These are phyloP conservation scores for Tauraco erythrolophus DNA, from an alignment of 2,113 vertebrate species.

Conservation along the genomic window DNA sequence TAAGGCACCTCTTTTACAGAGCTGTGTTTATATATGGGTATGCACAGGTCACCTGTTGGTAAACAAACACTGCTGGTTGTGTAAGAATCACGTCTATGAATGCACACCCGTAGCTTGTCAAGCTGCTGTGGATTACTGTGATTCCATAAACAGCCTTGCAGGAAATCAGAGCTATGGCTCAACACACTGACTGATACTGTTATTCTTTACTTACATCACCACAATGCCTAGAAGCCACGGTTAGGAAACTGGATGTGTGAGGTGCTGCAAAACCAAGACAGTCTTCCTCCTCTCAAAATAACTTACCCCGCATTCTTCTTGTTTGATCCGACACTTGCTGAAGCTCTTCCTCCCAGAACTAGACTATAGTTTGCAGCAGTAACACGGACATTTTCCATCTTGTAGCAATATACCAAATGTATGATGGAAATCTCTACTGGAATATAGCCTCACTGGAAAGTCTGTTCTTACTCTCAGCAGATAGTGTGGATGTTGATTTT, in stretches of 20 bases:
- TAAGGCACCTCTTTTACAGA: neutral
- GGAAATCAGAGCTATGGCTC: neutral
- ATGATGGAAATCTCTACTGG: neutral
- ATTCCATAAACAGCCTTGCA: neutral
- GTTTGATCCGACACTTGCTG: neutral
- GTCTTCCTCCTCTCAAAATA: neutral
- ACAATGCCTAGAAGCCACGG: neutral
- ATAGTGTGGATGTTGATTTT: neutral
- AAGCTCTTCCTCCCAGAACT: neutral
- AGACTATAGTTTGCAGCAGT: neutral
- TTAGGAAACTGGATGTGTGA: neutral
- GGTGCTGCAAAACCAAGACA: neutral
- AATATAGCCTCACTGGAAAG: neutral
- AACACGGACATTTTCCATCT: neutral
- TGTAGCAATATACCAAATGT: neutral
- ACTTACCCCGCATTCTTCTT: neutral
- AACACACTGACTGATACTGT: neutral
- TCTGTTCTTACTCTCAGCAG: neutral
- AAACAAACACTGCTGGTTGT: neutral
- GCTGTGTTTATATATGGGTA: neutral
- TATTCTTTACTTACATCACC: neutral
- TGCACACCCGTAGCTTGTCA: neutral
- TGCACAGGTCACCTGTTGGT: neutral
- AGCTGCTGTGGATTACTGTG: neutral
- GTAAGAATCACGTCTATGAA: neutral